Evolutionary conservation across 2,888 invertebrate genomes (phyloP).

Genomic region (Eudemis profundana): DNA sequence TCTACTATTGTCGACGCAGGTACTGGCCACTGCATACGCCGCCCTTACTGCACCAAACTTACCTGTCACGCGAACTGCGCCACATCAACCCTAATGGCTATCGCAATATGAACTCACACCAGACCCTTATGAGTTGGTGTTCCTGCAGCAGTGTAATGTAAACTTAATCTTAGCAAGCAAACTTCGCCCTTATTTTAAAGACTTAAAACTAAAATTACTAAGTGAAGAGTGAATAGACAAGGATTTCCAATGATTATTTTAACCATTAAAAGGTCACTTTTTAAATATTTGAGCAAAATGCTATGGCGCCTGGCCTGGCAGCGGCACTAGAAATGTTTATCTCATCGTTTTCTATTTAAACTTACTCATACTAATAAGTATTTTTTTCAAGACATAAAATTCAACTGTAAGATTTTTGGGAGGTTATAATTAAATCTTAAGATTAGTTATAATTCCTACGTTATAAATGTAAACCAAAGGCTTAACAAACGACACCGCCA

Average conservation of each 20-base stretch:
- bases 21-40: conserved; percentile 55
- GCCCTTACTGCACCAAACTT: conserved; percentile 38
- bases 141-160: conserved; percentile 8
- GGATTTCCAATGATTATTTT: conserved; percentile 12
- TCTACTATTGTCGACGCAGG: conserved; percentile 68
- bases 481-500: conserved; percentile 53
- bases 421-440: conserved; percentile 33
- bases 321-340: conserved; percentile 17
- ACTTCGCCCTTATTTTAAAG: conserved; percentile 30
- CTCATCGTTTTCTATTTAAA: neutral
- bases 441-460: conserved; percentile 22
- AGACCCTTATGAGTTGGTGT: neutral
- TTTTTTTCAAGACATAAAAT: neutral
- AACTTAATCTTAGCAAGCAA: conserved; percentile 29
- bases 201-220: conserved; percentile 17
- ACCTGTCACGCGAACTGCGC: neutral
- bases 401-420: conserved; percentile 1
- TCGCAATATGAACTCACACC: neutral
- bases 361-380: neutral
- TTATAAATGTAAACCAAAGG: conserved; percentile 25
- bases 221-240: neutral
- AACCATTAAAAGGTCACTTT: conserved; percentile 25
- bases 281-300: conserved; percentile 12
- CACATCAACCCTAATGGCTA: neutral
- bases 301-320: conserved; percentile 37